phyloP scores from a whole-genome alignment of 2,888 invertebrate genomes.

The Lottia gigantea region DNA sequence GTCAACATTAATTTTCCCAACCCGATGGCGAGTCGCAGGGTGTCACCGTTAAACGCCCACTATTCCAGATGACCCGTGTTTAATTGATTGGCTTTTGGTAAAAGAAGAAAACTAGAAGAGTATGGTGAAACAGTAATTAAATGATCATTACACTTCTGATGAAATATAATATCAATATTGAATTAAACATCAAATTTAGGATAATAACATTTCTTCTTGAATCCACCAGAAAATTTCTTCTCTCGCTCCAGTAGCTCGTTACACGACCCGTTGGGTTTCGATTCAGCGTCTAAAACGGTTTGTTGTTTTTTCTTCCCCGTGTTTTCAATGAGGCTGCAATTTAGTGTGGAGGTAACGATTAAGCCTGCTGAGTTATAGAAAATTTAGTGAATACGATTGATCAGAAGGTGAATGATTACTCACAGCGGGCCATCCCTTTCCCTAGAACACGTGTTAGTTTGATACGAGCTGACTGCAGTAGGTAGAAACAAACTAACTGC shows the following conservation, averaged over 20 bases:
- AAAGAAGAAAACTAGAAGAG: background rate
- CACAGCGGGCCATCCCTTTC: constrained; percentile 13
- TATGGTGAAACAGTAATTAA: background rate
- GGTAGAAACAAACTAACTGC: background rate
- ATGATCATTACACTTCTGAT: background rate
- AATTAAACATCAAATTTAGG: constrained; percentile 7
- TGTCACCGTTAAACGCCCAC: background rate
- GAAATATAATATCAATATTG: constrained; percentile 7
- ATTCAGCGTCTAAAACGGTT: constrained; percentile 11
- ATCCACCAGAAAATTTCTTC: constrained; percentile 2
- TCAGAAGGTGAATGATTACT: constrained; percentile 17
- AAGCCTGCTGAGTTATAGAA: constrained; percentile 24
- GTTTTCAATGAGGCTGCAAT: constrained; percentile 17
- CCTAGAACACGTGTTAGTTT: background rate
- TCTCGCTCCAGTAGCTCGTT: constrained; percentile 2
- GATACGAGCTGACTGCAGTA: background rate
- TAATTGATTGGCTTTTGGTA: background rate
- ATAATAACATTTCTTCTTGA: background rate
- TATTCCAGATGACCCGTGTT: constrained; percentile 5
- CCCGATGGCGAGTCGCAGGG: background rate
- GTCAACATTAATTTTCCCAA: too few species aligned
- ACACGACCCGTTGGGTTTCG: background rate
- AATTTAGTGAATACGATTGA: constrained; percentile 16
- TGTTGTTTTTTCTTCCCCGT: constrained; percentile 5
- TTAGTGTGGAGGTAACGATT: constrained; percentile 21